These are phyloP conservation scores for Mugil cephalus DNA, from an alignment of 2,113 vertebrate genomes.

Conservation along the genomic window DNA sequence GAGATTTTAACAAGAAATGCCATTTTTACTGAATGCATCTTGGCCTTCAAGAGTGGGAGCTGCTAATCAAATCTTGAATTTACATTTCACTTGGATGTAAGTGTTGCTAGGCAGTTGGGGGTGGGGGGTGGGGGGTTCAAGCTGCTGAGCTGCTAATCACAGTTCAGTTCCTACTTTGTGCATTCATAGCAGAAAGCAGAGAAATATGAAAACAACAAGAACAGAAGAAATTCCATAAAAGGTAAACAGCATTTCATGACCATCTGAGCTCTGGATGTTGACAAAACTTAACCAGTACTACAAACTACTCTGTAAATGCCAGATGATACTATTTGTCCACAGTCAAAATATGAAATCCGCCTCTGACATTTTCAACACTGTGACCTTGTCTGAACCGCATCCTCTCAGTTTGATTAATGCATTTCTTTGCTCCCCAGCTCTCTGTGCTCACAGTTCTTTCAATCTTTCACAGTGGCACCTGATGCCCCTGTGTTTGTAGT, in stretches of 20 bases:
- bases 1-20: conserved; percentile 46
- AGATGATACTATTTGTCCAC: conserved; percentile 22
- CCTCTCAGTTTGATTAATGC: conserved; percentile 18
- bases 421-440: conserved; percentile 17
- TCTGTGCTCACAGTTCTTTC: background rate
- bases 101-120: conserved; percentile 43
- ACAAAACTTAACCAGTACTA: background rate
- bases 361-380: conserved; percentile 32
- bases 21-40: conserved; percentile 30
- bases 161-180: conserved; percentile 16
- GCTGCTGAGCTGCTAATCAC: conserved; percentile 23
- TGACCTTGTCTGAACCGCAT: conserved; percentile 34
- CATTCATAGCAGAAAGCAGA: background rate
- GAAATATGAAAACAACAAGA: background rate
- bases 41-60: conserved; percentile 46
- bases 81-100: conserved; percentile 50
- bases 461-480: conserved; percentile 39
- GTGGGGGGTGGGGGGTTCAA: conserved; percentile 5
- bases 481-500: conserved; percentile 33
- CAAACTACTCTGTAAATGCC: conserved; percentile 30
- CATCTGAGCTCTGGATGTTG: conserved; percentile 15
- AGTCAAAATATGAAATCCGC: conserved; percentile 40
- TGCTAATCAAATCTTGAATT: conserved; percentile 47
- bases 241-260: conserved; percentile 15
- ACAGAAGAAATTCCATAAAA: background rate